These are phyloP conservation scores for Rhagonycha lutea DNA, from an alignment of 2,888 invertebrate species.

Conservation along the genomic window DNA sequence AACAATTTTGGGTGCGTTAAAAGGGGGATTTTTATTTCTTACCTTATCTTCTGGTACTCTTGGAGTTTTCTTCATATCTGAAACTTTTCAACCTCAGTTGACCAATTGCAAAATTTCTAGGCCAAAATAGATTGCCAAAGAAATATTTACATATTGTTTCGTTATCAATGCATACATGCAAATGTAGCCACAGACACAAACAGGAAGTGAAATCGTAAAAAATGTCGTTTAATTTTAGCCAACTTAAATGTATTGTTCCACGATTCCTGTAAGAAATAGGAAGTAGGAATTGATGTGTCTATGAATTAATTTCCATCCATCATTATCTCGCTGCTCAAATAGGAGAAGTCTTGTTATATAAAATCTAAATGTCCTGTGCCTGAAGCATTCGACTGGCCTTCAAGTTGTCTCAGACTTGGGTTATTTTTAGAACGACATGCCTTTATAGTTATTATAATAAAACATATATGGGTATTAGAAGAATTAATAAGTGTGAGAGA, in stretches of 20 bases:
- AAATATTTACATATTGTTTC: neutral
- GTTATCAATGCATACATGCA: neutral
- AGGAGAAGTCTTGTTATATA: neutral
- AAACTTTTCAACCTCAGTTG: neutral
- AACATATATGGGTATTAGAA: slow-evolving; percentile 17
- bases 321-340: neutral
- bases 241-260: neutral
- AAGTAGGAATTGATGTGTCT: neutral
- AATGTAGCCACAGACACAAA: neutral
- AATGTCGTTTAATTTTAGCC: neutral
- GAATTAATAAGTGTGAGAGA: neutral
- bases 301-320: neutral
- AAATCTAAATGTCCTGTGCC: slow-evolving; percentile 30
- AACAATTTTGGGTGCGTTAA: neutral
- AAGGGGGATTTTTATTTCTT: neutral
- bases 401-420: slow-evolving; percentile 46
- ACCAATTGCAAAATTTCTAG: neutral
- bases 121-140: neutral
- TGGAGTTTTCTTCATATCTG: no score
- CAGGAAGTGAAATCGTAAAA: neutral
- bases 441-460: slow-evolving; percentile 41
- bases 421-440: slow-evolving; percentile 48
- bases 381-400: slow-evolving; percentile 46
- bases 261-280: neutral
- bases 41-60: no score